Evolutionary conservation across 2,888 invertebrate species (phyloP).

Genomic region (Allolobophora icterica): DNA sequence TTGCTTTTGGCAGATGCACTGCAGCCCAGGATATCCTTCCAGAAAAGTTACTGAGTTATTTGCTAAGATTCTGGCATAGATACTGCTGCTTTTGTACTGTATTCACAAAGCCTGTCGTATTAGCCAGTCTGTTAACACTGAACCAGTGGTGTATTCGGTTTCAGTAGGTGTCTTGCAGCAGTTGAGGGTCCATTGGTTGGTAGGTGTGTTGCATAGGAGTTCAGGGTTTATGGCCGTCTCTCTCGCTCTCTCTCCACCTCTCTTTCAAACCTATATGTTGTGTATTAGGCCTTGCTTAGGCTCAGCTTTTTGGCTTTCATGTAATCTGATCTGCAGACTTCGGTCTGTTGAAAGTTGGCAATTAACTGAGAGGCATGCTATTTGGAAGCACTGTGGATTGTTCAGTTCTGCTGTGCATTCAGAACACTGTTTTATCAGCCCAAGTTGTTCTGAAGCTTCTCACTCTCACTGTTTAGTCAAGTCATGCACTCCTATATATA

Average conservation of each 20-base stretch:
- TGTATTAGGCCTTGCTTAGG: background rate
- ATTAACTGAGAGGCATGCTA: background rate
- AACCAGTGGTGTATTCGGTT: background rate
- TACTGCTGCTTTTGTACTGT: background rate
- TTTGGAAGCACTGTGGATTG: background rate
- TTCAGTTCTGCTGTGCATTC: background rate
- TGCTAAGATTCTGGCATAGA: background rate
- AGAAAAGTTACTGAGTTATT: background rate
- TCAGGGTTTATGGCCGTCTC: background rate
- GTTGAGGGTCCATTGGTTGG: background rate
- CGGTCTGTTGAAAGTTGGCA: background rate
- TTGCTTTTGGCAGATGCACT: slow-evolving; percentile 11
- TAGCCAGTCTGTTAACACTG: slow-evolving; percentile 4
- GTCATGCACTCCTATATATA: too few relatives aligned
- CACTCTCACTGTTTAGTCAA: too few relatives aligned
- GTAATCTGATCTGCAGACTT: slow-evolving; percentile 2
- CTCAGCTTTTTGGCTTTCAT: background rate
- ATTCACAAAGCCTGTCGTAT: background rate
- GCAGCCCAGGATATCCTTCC: background rate
- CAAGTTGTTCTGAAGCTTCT: background rate
- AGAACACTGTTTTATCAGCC: background rate
- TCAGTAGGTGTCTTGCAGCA: background rate
- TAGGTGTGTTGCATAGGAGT: background rate
- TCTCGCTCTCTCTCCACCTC: background rate
- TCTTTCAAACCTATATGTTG: background rate